phyloP scores from a whole-genome alignment of 2,113 vertebrate genomes.

The Callochromis pleurospilus region DNA sequence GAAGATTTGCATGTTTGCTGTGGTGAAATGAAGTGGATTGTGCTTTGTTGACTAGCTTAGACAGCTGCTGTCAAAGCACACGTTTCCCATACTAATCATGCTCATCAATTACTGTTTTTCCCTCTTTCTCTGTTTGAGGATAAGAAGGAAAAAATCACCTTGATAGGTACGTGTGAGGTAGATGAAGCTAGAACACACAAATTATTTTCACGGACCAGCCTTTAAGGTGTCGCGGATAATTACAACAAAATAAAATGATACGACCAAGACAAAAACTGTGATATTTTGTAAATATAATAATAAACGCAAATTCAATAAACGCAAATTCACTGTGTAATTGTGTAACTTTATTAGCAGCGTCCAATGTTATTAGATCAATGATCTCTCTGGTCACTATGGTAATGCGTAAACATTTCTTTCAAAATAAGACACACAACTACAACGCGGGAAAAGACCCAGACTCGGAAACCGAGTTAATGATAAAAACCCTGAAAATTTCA shows the following conservation, averaged over 20 bases:
- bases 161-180: neutral
- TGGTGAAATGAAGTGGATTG: constrained; percentile 52
- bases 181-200: neutral
- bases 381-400: neutral
- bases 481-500: neutral
- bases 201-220: neutral
- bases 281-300: neutral
- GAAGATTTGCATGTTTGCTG: constrained; percentile 65
- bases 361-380: too few species aligned
- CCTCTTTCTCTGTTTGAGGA: neutral
- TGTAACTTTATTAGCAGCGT: neutral
- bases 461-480: neutral
- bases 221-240: neutral
- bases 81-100: constrained; percentile 23
- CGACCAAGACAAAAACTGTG: neutral
- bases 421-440: neutral
- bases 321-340: neutral
- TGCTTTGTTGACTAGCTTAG: constrained; percentile 29
- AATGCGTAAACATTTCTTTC: neutral
- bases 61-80: constrained; percentile 39
- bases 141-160: neutral
- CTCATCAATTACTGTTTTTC: constrained; percentile 13
- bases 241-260: neutral
- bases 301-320: fast-evolving
- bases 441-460: neutral